Percentiles rank a stretch among this genome's conserved stretches.
Conservation (phyloP, 1,140 invertebrate genomes). For the Diploscapter pachys region DNA sequence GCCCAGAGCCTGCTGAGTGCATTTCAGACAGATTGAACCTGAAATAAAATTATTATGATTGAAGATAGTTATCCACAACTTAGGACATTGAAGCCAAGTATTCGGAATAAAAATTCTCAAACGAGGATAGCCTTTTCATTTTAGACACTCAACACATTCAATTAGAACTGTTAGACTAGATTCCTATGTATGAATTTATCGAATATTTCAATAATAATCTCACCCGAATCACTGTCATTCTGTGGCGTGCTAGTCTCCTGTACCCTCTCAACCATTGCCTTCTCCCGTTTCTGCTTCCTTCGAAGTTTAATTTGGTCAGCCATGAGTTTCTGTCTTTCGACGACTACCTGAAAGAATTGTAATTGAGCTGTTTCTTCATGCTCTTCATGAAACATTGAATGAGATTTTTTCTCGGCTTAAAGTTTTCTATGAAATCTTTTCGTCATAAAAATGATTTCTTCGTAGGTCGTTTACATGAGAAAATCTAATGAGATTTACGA, state of each 20-base stretch:
- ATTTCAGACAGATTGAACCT: constrained; percentile 23
- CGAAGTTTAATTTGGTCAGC: constrained; percentile 49
- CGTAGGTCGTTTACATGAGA: not conserved
- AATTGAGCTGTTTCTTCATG: constrained; percentile 1
- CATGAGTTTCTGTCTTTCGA: constrained; percentile 46
- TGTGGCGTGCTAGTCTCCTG: not conserved
- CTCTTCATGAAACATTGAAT: not conserved
- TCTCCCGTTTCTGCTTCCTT: constrained; percentile 44
- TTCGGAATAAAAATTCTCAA: too few relatives aligned
- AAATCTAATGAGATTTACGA: not conserved
- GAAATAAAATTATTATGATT: not conserved
- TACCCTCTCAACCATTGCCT: constrained; percentile 16
- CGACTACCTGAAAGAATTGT: constrained; percentile 26
- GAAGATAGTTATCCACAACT: not conserved
- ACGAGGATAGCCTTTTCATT: not conserved
- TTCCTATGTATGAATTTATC: not conserved
- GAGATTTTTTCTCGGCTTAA: too few relatives aligned
- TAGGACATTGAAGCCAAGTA: not conserved
- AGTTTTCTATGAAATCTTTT: not conserved
- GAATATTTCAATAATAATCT: not conserved
- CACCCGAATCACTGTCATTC: constrained; percentile 6
- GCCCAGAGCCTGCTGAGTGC: constrained; percentile 26
- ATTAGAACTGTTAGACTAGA: not conserved
- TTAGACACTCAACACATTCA: not conserved
- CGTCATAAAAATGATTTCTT: not conserved